Evolutionary conservation across 2,113 vertebrate genomes (phyloP).

Genomic region (Athene cunicularia): DNA sequence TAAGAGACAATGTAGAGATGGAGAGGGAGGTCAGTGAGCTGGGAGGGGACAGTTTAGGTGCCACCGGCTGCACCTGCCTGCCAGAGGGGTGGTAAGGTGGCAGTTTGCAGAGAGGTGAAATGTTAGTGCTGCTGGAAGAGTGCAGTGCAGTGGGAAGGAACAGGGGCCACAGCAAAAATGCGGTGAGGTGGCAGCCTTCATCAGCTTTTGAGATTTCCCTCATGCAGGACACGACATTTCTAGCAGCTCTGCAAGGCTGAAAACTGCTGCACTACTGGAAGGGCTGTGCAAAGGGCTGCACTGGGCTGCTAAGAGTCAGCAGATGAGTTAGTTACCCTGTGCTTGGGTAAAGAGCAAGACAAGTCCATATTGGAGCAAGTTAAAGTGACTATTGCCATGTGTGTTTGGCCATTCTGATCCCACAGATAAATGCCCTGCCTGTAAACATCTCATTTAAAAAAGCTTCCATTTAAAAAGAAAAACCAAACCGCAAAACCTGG

Average conservation of each 20-base stretch:
- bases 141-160: not conserved
- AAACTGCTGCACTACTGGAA: not conserved
- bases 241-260: not conserved
- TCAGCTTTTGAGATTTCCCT: not conserved
- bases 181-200: accelerated
- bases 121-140: not conserved
- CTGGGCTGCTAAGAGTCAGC: not conserved
- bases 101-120: not conserved
- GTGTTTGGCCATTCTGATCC: not conserved
- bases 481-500: not conserved
- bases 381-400: not conserved
- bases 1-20: not conserved
- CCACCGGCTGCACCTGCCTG: accelerated
- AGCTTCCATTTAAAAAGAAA: not conserved
- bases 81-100: not conserved
- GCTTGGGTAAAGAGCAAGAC: not conserved
- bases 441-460: not conserved
- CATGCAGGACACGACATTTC: accelerated
- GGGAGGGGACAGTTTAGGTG: not conserved
- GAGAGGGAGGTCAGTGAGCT: not conserved
- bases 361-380: accelerated
- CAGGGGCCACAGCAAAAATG: not conserved
- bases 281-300: not conserved
- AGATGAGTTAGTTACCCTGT: not conserved
- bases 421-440: not conserved